phyloP scores from a whole-genome alignment of 2,113 vertebrate genomes.

The Ameiurus melas region DNA sequence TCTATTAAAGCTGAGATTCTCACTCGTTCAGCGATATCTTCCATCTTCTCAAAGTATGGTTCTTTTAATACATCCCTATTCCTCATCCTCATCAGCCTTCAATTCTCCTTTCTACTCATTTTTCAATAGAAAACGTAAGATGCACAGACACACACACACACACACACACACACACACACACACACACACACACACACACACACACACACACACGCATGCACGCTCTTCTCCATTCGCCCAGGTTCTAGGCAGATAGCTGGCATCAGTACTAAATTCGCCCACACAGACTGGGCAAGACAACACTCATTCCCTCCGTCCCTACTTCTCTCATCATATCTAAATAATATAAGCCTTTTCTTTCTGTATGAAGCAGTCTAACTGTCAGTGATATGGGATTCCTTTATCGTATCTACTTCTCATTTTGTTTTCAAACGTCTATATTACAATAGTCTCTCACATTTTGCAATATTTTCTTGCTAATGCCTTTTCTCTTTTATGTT shows the following conservation, averaged over 20 bases:
- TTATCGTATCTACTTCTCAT: not conserved
- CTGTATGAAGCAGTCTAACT: not conserved
- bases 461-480: not conserved
- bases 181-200: not conserved
- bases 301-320: slow-evolving; percentile 8
- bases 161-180: not conserved
- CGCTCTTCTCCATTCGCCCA: not conserved
- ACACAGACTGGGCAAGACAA: slow-evolving; percentile 37
- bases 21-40: not conserved
- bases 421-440: not conserved
- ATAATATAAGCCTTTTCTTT: slow-evolving; percentile 9
- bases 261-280: slow-evolving; percentile 20
- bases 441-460: not conserved
- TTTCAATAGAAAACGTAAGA: not conserved
- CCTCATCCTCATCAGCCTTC: not conserved
- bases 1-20: slow-evolving; percentile 5
- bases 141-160: not conserved
- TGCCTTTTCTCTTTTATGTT: slow-evolving; percentile 13
- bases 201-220: not conserved
- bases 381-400: not conserved
- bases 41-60: not conserved
- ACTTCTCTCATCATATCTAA: slow-evolving; percentile 26
- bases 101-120: not conserved
- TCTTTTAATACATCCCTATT: slow-evolving; percentile 12
- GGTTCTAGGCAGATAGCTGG: slow-evolving; percentile 24